These are phyloP conservation scores for Pygoscelis adeliae DNA, from an alignment of 2,113 vertebrate genomes.

Conservation along the genomic window DNA sequence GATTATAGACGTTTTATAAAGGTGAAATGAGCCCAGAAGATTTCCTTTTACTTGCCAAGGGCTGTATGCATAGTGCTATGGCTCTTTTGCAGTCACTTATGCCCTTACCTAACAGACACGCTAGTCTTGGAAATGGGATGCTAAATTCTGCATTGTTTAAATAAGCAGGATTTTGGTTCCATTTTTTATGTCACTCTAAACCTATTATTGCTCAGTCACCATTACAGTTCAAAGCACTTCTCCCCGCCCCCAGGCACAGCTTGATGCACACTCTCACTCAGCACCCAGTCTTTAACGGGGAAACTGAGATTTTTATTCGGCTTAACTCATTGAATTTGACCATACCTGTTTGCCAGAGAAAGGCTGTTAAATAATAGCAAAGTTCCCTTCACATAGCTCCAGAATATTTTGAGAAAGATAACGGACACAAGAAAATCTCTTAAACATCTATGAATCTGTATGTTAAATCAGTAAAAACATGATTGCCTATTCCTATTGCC, in stretches of 20 bases:
- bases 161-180: not conserved
- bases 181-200: not conserved
- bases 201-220: not conserved
- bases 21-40: not conserved
- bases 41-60: not conserved
- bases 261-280: not conserved
- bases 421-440: not conserved
- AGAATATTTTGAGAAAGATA: not conserved
- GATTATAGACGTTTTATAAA: not conserved
- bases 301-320: not conserved
- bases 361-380: not conserved
- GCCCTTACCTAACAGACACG: not conserved
- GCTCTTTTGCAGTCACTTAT: not conserved
- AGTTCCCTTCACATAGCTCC: not conserved
- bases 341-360: not conserved
- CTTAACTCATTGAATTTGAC: not conserved
- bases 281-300: not conserved
- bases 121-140: not conserved
- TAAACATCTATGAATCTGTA: not conserved
- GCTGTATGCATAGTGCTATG: not conserved
- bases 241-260: rapidly evolving
- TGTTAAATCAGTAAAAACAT: not conserved
- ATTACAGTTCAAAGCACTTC: not conserved
- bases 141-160: not conserved
- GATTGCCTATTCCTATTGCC: not conserved